These are phyloP conservation scores for Microtus obscurus DNA, from an alignment of 2,797 vertebrate species.

Conservation along the genomic window DNA sequence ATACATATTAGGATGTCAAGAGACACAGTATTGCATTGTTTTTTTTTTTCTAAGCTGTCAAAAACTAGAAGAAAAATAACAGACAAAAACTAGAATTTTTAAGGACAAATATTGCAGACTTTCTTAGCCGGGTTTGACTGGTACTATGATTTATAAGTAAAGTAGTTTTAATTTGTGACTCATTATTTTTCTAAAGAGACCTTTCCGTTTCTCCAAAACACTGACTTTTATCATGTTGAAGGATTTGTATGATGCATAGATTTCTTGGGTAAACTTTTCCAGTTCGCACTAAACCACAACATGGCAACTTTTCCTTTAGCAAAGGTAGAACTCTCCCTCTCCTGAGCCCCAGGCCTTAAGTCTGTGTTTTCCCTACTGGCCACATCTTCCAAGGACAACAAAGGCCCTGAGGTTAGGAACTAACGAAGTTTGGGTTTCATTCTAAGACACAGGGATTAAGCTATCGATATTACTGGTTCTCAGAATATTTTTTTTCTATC, in stretches of 20 bases:
- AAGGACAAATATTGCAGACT: conserved; percentile 35
- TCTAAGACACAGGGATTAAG: conserved; percentile 11
- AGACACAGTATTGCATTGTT: background rate
- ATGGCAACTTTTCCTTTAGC: conserved; percentile 57
- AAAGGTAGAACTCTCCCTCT: conserved; percentile 57
- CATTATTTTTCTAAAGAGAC: conserved; percentile 60
- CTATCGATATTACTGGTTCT: conserved; percentile 32
- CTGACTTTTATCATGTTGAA: conserved; percentile 59
- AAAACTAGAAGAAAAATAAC: background rate
- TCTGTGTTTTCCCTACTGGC: background rate
- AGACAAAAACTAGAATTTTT: conserved; percentile 35
- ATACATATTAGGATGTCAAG: background rate
- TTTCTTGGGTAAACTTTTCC: conserved; percentile 33
- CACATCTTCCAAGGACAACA: conserved; percentile 55
- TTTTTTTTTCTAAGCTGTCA: background rate
- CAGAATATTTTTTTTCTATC: background rate
- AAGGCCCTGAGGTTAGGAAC: conserved; percentile 24
- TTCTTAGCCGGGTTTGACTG: background rate
- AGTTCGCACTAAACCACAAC: conserved; percentile 35
- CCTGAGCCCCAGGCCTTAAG: conserved; percentile 45
- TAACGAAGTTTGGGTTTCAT: background rate
- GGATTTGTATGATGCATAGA: conserved; percentile 44
- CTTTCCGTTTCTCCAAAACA: conserved; percentile 46
- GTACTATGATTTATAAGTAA: conserved; percentile 44
- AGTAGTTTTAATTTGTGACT: conserved; percentile 66